A percentile compares a stretch with the other conserved stretches of the same genome.
These are phyloP conservation scores for Triplophysa yarkandensis DNA, from an alignment of 2,797 vertebrate genomes.

Conservation along the genomic window DNA sequence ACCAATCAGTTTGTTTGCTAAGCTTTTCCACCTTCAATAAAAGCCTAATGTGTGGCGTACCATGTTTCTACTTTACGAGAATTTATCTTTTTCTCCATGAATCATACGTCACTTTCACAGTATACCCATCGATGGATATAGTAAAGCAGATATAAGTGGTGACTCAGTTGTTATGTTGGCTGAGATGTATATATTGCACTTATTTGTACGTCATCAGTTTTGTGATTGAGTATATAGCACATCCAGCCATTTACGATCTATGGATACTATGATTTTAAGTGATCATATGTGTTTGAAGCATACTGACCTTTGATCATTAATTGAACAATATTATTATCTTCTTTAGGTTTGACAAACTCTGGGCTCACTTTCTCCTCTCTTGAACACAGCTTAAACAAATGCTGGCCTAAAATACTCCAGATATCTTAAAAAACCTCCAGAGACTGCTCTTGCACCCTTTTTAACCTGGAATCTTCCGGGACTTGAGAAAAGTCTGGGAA, in stretches of 20 bases:
- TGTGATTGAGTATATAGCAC: not conserved
- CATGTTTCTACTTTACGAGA: not conserved
- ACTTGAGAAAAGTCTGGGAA: slow-evolving; percentile 64
- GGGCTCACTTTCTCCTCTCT: not conserved
- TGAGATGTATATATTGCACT: not conserved
- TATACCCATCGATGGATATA: not conserved
- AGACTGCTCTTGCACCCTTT: slow-evolving; percentile 48
- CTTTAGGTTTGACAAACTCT: not conserved
- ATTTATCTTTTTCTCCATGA: not conserved
- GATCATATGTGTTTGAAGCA: not conserved
- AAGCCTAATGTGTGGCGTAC: slow-evolving; percentile 19
- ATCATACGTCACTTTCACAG: not conserved
- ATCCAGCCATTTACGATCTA: not conserved
- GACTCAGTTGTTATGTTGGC: not conserved
- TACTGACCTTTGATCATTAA: not conserved
- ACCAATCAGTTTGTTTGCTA: slow-evolving; percentile 38
- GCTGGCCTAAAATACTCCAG: slow-evolving; percentile 6
- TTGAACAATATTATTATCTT: not conserved
- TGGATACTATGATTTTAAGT: not conserved
- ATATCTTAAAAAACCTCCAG: slow-evolving; percentile 35
- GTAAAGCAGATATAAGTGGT: not conserved
- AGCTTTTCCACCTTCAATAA: slow-evolving; percentile 27
- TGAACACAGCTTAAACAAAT: slow-evolving; percentile 13
- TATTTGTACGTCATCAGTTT: not conserved
- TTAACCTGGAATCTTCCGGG: slow-evolving; percentile 64